These are phyloP conservation scores for Lophius piscatorius DNA, from an alignment of 2,113 vertebrate species.

Conservation along the genomic window DNA sequence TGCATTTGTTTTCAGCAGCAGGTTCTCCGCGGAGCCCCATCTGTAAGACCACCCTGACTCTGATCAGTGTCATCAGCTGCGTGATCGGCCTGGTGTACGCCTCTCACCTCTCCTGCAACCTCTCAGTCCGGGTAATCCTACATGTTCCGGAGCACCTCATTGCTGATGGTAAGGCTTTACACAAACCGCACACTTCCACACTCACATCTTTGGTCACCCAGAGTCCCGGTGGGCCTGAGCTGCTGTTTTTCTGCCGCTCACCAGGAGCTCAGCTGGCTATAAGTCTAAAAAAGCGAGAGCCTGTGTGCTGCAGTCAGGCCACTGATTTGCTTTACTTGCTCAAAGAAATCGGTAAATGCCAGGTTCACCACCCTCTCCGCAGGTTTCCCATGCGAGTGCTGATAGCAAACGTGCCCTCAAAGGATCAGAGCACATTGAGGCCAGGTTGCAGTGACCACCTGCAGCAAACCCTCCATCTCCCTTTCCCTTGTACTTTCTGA, in stretches of 20 bases:
- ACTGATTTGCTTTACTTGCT: conserved; percentile 37
- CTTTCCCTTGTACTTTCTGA: conserved; percentile 32
- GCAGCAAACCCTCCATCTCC: conserved; percentile 42
- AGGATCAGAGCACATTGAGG: conserved; percentile 66
- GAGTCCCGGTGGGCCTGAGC: conserved; percentile 33
- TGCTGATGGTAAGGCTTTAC: conserved; percentile 87
- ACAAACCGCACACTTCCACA: conserved; percentile 6
- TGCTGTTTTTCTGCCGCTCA: conserved; percentile 44
- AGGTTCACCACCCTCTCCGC: conserved; percentile 33
- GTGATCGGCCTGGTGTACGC: conserved; percentile 91
- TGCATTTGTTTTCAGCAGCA: conserved; percentile 63
- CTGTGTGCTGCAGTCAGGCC: conserved; percentile 15
- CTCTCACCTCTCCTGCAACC: conserved; percentile 92
- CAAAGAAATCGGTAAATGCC: conserved; percentile 68
- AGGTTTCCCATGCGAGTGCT: conserved; percentile 21
- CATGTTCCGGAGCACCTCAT: conserved; percentile 98
- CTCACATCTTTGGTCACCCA: conserved; percentile 6
- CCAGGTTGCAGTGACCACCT: conserved; percentile 41
- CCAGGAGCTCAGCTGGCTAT: conserved; percentile 13
- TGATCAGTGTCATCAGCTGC: conserved; percentile 96
- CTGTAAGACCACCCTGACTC: conserved; percentile 96
- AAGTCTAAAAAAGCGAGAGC: conserved; percentile 27
- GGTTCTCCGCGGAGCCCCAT: conserved; percentile 96
- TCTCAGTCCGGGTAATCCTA: conserved; percentile 92
- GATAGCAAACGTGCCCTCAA: conserved; percentile 61